phyloP scores from a whole-genome alignment of 2,888 invertebrate genomes.

The Leucophora obtusa region DNA sequence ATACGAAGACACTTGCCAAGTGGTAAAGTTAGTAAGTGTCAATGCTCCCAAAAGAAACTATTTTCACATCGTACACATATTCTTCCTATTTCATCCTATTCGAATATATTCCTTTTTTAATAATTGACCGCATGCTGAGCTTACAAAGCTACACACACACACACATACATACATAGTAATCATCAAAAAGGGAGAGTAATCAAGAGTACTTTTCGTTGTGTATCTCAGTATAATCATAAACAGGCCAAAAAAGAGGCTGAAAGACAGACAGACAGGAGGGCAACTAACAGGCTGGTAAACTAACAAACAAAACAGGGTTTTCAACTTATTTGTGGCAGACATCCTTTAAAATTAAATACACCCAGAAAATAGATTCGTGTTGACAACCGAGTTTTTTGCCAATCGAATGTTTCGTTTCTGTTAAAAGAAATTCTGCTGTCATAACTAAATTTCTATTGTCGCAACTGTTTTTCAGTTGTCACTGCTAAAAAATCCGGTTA shows the following conservation, averaged over 20 bases:
- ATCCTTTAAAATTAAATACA: too few relatives aligned
- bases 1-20: conserved; percentile 34
- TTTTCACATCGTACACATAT: conserved; percentile 1
- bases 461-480: too few relatives aligned
- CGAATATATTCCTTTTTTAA: conserved; percentile 47
- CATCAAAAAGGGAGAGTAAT: neutral
- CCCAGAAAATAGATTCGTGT: too few relatives aligned
- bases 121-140: conserved; percentile 57
- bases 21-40: conserved; percentile 56
- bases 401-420: too few relatives aligned
- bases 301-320: neutral
- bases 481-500: too few relatives aligned
- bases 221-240: conserved; percentile 50
- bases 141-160: conserved; percentile 7
- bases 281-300: neutral
- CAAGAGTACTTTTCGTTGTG: conserved; percentile 27
- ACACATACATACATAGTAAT: conserved; percentile 22
- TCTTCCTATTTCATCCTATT: neutral
- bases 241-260: conserved; percentile 37
- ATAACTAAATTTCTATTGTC: too few relatives aligned
- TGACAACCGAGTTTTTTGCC: too few relatives aligned
- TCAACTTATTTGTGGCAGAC: too few relatives aligned
- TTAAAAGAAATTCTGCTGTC: too few relatives aligned
- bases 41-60: conserved; percentile 56
- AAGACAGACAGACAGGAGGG: neutral